phyloP scores from a whole-genome alignment of 1,140 invertebrate species.

The Brachionus sp. region DNA sequence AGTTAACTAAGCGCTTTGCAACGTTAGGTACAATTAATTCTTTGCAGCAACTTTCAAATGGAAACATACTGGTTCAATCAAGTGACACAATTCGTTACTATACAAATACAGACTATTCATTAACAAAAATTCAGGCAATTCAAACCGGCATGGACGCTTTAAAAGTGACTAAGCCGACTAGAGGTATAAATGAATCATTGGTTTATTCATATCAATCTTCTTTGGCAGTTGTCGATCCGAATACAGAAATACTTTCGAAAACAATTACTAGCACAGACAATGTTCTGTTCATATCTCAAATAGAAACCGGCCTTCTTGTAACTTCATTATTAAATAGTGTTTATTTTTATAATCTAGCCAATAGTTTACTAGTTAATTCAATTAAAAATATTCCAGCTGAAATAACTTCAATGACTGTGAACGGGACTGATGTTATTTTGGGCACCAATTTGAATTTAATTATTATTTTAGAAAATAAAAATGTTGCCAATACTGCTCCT shows the following conservation, averaged over 20 bases:
- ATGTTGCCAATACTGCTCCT: not conserved
- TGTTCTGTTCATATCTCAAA: not conserved
- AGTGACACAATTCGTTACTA: not conserved
- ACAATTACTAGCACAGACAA: not conserved
- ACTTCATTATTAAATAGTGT: not conserved
- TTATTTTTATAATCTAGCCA: not conserved
- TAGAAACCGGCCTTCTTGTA: not conserved
- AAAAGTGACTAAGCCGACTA: not conserved
- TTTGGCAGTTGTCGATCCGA: not conserved
- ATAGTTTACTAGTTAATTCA: not conserved
- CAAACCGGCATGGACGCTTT: not conserved
- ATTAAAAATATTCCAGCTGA: not conserved
- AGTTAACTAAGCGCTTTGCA: not conserved
- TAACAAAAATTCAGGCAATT: not conserved
- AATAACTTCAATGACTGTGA: not conserved
- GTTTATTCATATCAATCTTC: not conserved
- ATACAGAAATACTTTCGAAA: not conserved
- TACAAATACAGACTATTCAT: not conserved
- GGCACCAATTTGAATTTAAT: not conserved
- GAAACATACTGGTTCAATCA: not conserved
- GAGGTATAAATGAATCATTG: not conserved
- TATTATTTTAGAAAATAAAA: not conserved
- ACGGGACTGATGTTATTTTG: not conserved
- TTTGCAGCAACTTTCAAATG: not conserved
- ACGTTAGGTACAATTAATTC: not conserved